Conservation (phyloP, 2,888 invertebrate species). For the Apodemia mormo region DNA sequence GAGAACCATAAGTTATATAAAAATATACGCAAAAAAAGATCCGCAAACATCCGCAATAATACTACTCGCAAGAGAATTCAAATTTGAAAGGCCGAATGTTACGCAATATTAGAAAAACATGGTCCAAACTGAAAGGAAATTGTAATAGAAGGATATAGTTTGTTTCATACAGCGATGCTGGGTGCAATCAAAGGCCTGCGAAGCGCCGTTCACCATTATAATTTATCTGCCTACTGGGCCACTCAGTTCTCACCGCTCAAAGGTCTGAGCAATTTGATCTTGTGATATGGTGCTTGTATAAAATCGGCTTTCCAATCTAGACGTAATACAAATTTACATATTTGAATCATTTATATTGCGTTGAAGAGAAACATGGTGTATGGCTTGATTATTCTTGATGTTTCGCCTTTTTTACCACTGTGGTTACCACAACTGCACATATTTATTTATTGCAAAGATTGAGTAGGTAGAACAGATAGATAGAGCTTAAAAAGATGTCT, state of each 20-base stretch:
- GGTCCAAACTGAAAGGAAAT: neutral
- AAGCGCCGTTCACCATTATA: slow-evolving; percentile 32
- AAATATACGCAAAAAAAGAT: too few species aligned
- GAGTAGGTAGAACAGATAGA: too few species aligned
- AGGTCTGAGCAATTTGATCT: slow-evolving; percentile 18
- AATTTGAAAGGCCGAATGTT: too few species aligned
- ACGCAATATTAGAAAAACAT: too few species aligned
- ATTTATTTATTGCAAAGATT: too few species aligned
- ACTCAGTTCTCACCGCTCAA: slow-evolving; percentile 17
- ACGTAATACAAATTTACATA: slow-evolving; percentile 2
- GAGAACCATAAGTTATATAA: too few species aligned
- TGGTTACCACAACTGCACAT: too few species aligned
- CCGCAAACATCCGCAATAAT: too few species aligned
- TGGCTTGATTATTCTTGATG: too few species aligned
- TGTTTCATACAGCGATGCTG: slow-evolving; percentile 29
- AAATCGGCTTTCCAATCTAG: slow-evolving; percentile 2
- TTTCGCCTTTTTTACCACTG: too few species aligned
- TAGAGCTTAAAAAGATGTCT: too few species aligned
- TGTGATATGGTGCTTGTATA: slow-evolving; percentile 3
- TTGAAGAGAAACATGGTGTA: neutral
- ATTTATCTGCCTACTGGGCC: slow-evolving; percentile 27
- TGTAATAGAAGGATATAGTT: slow-evolving; percentile 23
- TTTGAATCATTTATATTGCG: neutral
- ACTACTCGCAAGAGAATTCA: too few species aligned
- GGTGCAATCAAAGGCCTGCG: slow-evolving; percentile 30